These are phyloP conservation scores for Taeniopygia guttata DNA, from an alignment of 2,797 vertebrate genomes.

Conservation along the genomic window DNA sequence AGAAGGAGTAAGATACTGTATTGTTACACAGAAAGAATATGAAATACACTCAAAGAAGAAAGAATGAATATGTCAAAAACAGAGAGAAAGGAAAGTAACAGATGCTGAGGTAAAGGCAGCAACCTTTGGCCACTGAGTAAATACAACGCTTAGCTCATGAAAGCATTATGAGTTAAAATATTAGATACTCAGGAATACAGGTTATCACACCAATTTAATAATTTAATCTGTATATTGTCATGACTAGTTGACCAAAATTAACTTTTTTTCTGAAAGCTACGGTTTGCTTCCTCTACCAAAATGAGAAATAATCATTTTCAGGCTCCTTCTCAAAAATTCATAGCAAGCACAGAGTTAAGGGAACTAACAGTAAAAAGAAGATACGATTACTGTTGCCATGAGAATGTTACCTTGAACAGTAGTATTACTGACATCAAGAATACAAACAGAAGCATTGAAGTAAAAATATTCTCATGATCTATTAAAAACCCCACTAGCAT, in stretches of 20 bases:
- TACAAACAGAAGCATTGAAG: not conserved
- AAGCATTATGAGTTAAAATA: not conserved
- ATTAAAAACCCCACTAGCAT: not conserved
- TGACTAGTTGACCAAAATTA: not conserved
- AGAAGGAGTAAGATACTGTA: not conserved
- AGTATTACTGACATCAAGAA: not conserved
- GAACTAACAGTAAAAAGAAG: not conserved
- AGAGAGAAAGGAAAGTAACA: not conserved
- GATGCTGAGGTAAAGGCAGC: not conserved
- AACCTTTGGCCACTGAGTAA: not conserved
- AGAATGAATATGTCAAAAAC: not conserved
- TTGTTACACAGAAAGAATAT: not conserved
- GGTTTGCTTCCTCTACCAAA: not conserved
- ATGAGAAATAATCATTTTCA: not conserved
- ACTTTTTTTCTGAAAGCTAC: not conserved
- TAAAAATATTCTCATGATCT: not conserved
- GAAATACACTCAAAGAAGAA: not conserved
- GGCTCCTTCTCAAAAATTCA: not conserved
- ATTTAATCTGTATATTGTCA: not conserved
- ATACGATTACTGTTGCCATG: not conserved
- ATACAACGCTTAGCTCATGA: not conserved
- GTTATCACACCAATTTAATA: not conserved
- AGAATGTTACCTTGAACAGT: not conserved
- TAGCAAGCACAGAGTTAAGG: not conserved
- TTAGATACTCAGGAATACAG: not conserved